Percentiles rank a stretch among this genome's conserved stretches.
Conservation (phyloP, 2,797 vertebrate genomes). For the Argya squamiceps region DNA sequence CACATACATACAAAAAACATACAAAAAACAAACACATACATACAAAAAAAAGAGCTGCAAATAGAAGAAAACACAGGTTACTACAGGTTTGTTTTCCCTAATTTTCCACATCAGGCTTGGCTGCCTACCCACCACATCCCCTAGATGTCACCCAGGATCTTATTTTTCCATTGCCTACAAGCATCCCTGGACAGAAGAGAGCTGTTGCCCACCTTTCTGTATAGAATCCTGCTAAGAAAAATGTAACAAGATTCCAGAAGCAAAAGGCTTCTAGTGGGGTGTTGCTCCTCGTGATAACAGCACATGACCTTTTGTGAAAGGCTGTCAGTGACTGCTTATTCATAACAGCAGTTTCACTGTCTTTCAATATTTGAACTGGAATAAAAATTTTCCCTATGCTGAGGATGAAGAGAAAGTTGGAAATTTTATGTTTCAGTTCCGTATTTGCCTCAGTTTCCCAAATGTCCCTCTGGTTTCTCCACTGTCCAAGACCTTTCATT, state of each 20-base stretch:
- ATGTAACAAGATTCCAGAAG: background rate
- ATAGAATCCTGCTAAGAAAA: background rate
- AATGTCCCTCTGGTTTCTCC: background rate
- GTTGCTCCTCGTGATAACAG: background rate
- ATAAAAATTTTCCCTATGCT: background rate
- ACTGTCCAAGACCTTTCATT: background rate
- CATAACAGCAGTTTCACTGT: background rate
- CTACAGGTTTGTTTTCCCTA: background rate
- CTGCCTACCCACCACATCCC: background rate
- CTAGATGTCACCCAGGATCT: background rate
- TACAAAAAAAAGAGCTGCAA: background rate
- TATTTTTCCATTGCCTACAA: background rate
- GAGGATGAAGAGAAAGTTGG: background rate
- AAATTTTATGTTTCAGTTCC: background rate
- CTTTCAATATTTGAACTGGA: background rate
- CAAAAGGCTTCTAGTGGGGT: background rate
- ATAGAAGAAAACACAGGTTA: background rate
- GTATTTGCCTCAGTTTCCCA: background rate
- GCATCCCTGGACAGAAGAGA: background rate
- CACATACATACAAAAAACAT: no score
- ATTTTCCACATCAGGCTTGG: background rate
- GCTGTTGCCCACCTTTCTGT: background rate
- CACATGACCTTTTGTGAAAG: background rate
- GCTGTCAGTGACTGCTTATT: background rate
- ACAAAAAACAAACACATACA: no score